Base-by-base conservation (phyloP, 2,888 invertebrate genomes). In the Leuctra nigra region DNA sequence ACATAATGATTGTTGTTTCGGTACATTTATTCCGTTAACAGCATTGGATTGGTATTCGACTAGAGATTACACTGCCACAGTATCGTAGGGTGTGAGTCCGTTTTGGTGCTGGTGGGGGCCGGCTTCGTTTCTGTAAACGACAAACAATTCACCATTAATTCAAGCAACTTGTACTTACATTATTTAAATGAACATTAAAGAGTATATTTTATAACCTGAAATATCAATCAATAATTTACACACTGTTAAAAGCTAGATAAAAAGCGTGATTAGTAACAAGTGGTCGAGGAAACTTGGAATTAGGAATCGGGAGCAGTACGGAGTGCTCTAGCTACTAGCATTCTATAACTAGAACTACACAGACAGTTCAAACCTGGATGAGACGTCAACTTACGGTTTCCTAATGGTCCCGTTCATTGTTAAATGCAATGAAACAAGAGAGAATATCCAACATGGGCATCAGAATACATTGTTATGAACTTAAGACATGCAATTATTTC, bases 1-100 rank as follows among this genome's bases (percentile, higher is more conserved):
- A 50, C 50, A 41, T 18, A 41, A 41, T 41, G 14, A 18, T 50
- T 50, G 22, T 50, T 29, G 50, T 35, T 48, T 20, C 3, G 25
- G 14, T 48, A 48, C n/a, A 48, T 14, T 48, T 50, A 50, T 50
- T 50, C 50, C 50, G 50, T 50, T 50, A 50, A 50, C 50, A 50
- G 50, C 50, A 50, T 50, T 50, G 33, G 22, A 33, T 35, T 29
- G 33, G 50, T 50, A 50, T 35, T 48, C 48, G 44, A 60, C 61
- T 88, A 91, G 84, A 91, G 83, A 82, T 92, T 91, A 92, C 90
- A 92, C 91, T 91, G 92, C 92, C 91, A 92, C 88, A 88, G 91
- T 91, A 91, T 92, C 91, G 90, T 91, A 91, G 88, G 92, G 87
- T 90, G 91, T 89, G 90, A 67, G 58, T 80, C 84, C 81, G 73